Conservation (phyloP, 2,113 vertebrate genomes). For the Syrmaticus mikado region DNA sequence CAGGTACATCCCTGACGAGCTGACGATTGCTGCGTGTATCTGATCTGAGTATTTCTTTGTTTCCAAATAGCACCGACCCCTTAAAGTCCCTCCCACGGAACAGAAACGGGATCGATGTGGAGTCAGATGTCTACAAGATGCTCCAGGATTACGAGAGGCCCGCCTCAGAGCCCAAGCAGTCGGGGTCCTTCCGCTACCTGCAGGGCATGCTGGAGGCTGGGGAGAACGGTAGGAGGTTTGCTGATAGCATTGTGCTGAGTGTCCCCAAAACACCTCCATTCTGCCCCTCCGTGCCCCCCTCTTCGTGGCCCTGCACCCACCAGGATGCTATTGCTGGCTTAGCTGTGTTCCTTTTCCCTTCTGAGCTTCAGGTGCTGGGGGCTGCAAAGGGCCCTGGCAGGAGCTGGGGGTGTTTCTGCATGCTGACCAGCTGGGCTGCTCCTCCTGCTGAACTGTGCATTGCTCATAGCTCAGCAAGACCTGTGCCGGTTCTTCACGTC, state of each 20-base stretch:
- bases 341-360: not conserved
- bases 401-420: not conserved
- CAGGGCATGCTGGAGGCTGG: constrained; percentile 96
- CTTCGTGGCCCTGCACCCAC: not conserved
- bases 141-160: constrained; percentile 89
- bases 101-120: constrained; percentile 84
- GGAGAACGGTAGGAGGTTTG: constrained; percentile 83
- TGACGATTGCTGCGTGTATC: not conserved
- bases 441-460: rapidly evolving
- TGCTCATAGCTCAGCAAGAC: too few species aligned
- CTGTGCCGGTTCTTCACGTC: not conserved
- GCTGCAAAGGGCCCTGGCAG: not conserved
- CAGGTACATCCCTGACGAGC: not conserved
- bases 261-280: not conserved
- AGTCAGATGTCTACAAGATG: constrained; percentile 97
- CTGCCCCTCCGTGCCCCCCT: rapidly evolving
- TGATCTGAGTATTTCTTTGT: constrained; percentile 23
- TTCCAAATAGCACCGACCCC: constrained; percentile 82
- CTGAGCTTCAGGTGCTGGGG: not conserved
- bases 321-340: not conserved
- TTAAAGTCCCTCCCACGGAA: constrained; percentile 75
- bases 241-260: rapidly evolving
- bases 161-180: constrained; percentile 91
- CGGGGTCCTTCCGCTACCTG: constrained; percentile 94
- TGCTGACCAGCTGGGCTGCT: not conserved